Conservation (phyloP, 2,888 invertebrate species). For the Drosophila anomalipes region DNA sequence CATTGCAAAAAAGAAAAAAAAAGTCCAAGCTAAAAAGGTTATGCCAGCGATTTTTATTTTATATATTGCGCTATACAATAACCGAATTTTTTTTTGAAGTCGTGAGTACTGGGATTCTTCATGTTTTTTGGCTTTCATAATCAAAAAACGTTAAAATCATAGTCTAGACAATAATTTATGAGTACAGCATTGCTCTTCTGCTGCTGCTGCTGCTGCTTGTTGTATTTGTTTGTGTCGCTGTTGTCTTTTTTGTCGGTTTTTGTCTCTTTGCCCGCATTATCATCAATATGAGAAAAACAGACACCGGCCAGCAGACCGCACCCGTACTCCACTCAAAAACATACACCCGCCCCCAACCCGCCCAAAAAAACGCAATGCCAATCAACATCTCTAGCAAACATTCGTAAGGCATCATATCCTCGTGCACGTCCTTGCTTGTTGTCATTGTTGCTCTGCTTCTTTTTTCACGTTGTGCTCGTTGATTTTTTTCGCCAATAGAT, state of each 20-base stretch:
- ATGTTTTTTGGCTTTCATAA: slow-evolving; percentile 77
- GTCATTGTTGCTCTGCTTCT: slow-evolving; percentile 46
- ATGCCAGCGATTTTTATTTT: slow-evolving; percentile 74
- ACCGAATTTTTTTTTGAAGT: slow-evolving; percentile 14
- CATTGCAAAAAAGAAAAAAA: slow-evolving; percentile 19
- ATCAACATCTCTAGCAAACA: slow-evolving; percentile 80
- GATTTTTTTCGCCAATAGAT: slow-evolving; percentile 40
- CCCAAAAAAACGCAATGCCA: slow-evolving; percentile 60
- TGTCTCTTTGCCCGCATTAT: slow-evolving; percentile 65
- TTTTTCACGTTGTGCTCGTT: slow-evolving; percentile 1
- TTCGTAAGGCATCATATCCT: slow-evolving; percentile 72
- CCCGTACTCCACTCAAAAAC: neutral
- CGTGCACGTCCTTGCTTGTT: slow-evolving; percentile 36
- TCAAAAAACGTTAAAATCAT: slow-evolving; percentile 85
- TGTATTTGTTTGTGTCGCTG: slow-evolving; percentile 25
- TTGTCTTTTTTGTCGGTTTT: slow-evolving; percentile 34
- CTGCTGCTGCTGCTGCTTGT: slow-evolving; percentile 13
- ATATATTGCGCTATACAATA: slow-evolving; percentile 66
- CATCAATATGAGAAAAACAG: slow-evolving; percentile 51
- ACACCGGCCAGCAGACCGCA: slow-evolving; percentile 46
- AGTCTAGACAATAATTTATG: slow-evolving; percentile 85
- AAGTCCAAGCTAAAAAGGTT: slow-evolving; percentile 52
- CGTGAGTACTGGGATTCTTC: slow-evolving; percentile 27
- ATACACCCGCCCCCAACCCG: neutral
- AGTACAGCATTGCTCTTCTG: slow-evolving; percentile 60